These are phyloP conservation scores for Actenoides lindsayi DNA, from an alignment of 2,113 vertebrate genomes.

Conservation along the genomic window DNA sequence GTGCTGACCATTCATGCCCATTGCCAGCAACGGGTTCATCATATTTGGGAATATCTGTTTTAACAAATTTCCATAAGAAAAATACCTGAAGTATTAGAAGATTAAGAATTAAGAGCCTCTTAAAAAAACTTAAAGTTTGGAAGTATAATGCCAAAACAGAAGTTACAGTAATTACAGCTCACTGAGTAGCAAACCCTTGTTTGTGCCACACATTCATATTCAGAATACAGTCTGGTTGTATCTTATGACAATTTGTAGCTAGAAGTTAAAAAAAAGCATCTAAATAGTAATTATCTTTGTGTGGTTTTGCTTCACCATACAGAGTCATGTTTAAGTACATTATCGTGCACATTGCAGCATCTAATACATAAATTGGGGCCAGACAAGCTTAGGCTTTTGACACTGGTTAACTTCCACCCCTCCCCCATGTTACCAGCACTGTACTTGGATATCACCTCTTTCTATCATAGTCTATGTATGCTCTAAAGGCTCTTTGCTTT, in stretches of 20 bases:
- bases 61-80: constrained; percentile 65
- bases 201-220: neutral
- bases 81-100: constrained; percentile 42
- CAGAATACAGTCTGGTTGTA: neutral
- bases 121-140: neutral
- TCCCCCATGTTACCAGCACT: neutral
- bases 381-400: neutral
- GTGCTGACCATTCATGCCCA: constrained; percentile 31
- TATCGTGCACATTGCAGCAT: neutral
- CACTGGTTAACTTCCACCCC: neutral
- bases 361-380: neutral
- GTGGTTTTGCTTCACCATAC: constrained; percentile 16
- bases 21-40: constrained; percentile 67
- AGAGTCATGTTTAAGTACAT: neutral
- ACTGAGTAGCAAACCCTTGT: neutral
- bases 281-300: neutral
- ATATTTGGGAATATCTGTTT: constrained; percentile 47
- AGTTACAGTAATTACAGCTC: constrained; percentile 42
- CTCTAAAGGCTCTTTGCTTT: neutral
- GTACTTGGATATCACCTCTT: neutral
- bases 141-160: constrained; percentile 42
- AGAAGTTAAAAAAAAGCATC: constrained; percentile 13
- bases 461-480: neutral
- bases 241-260: neutral
- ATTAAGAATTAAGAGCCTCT: constrained; percentile 36